Evolutionary conservation across 2,113 vertebrate species (phyloP).

Genomic region (Paratilapia polleni): DNA sequence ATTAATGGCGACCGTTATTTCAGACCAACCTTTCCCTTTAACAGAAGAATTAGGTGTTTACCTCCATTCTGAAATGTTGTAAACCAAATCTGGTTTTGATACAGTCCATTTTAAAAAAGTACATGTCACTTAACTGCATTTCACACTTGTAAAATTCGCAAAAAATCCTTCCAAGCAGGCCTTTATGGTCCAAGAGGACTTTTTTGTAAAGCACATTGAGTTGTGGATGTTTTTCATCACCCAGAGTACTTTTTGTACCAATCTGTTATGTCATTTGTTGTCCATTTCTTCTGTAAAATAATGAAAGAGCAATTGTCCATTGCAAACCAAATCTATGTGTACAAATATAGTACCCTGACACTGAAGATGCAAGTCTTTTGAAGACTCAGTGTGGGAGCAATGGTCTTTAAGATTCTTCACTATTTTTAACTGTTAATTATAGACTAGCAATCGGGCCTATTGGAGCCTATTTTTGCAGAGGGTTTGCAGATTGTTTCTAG

Average conservation of each 20-base stretch:
- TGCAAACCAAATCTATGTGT: neutral
- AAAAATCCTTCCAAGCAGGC: neutral
- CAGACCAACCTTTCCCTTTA: neutral
- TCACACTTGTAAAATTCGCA: neutral
- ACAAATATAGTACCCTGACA: neutral
- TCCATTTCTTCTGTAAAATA: neutral
- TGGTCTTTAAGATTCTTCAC: neutral
- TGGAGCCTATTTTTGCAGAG: neutral
- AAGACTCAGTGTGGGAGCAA: neutral
- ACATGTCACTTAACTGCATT: neutral
- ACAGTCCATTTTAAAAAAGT: neutral
- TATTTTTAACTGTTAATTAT: neutral
- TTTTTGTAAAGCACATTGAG: neutral
- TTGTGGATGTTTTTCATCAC: neutral
- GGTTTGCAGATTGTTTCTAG: neutral
- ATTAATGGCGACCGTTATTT: neutral
- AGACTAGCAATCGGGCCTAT: neutral
- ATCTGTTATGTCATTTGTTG: neutral
- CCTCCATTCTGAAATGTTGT: neutral
- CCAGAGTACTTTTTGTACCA: neutral
- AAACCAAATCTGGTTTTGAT: fast-evolving
- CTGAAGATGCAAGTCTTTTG: neutral
- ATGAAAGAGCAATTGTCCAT: neutral
- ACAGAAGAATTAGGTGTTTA: neutral
- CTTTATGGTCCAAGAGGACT: neutral